Percentiles rank a stretch among this genome's conserved stretches.
Evolutionary conservation across 2,797 vertebrate species (phyloP).

Genomic region (Microcaecilia unicolor): DNA sequence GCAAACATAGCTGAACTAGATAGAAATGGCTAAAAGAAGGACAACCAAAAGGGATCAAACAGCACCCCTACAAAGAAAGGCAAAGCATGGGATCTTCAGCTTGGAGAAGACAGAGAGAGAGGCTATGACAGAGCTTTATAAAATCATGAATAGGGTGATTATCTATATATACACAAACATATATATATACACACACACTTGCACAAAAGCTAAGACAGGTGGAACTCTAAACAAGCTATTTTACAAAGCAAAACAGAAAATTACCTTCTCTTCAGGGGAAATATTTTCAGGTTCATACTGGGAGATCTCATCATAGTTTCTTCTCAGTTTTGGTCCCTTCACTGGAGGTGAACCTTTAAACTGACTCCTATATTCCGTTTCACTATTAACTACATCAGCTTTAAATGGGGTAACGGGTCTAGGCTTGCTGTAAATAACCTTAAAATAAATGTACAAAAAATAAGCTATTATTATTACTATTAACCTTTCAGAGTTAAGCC

Average conservation of each 20-base stretch:
- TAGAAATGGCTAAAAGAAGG: too few species aligned
- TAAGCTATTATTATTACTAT: background rate
- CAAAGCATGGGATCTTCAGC: too few species aligned
- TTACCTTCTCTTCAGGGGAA: constrained; percentile 33
- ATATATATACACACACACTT: too few species aligned
- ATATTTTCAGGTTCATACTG: constrained; percentile 26
- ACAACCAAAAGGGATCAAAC: too few species aligned
- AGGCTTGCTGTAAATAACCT: constrained; percentile 57
- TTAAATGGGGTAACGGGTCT: constrained; percentile 46
- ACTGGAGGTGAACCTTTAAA: constrained; percentile 46
- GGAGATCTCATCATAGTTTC: constrained; percentile 37
- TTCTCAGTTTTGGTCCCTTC: constrained; percentile 41
- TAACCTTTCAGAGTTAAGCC: too few species aligned
- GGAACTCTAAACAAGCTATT: background rate
- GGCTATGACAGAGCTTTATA: too few species aligned
- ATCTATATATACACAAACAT: too few species aligned
- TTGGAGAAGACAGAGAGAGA: too few species aligned
- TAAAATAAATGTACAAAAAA: constrained; percentile 9
- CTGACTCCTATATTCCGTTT: constrained; percentile 57
- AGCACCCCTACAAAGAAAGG: too few species aligned
- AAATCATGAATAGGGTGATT: too few species aligned
- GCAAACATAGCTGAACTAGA: too few species aligned
- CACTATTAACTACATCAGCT: constrained; percentile 35
- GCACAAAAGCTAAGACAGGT: background rate
- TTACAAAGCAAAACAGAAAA: background rate